Evolutionary conservation across 2,797 vertebrate species (phyloP), one percentile per base, ranked within the genome.

Genomic region (Micromesistius poutassou): DNA sequence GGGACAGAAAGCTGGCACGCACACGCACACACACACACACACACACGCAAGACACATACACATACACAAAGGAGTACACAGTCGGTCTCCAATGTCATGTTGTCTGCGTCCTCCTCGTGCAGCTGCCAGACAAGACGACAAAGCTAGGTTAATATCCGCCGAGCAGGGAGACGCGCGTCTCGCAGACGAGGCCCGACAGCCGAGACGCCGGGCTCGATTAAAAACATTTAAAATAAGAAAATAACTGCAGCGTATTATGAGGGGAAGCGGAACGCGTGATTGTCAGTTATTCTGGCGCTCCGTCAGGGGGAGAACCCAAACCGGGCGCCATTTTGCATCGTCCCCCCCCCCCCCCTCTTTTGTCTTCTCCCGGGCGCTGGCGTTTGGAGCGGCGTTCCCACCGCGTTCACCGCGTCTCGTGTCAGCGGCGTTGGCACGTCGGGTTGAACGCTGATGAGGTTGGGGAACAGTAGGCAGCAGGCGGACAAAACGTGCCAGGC

Each of bases 81-180:
- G n/a, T 68, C 10, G 62, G 79, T 22, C 82, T 78, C 42, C 25
- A 74, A 8, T 82, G 77, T 82, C 86, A 71, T 75, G 78, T 80
- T 68, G 77, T 72, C 83, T 86, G 84, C 88, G 87, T 82, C 76
- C 84, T 78, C 73, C 84, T 79, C 87, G 84, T 76, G 77, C 78
- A 78, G 73, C 75, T 86, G 78, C 78, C 76, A 78, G 79, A 38
- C 73, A 75, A 81, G 80, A 84, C 83, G 77, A 84, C 83, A 85
- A 90, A 88, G 86, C 88, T 76, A 88, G 89, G 87, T 88, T 91
- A 89, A 89, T 89, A 86, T 70, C 84, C 78, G 83, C 79, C 89
- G 84, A 89, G 88, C 79, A 72, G 85, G 85, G 89, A 83, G 84
- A 82, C 55, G 2, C 62, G 86, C 87, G 83, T 89, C 82, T 89